A percentile compares a stretch with the other conserved stretches of the same genome.
Conservation (phyloP, 2,113 vertebrate genomes). For the Pionites leucogaster region DNA sequence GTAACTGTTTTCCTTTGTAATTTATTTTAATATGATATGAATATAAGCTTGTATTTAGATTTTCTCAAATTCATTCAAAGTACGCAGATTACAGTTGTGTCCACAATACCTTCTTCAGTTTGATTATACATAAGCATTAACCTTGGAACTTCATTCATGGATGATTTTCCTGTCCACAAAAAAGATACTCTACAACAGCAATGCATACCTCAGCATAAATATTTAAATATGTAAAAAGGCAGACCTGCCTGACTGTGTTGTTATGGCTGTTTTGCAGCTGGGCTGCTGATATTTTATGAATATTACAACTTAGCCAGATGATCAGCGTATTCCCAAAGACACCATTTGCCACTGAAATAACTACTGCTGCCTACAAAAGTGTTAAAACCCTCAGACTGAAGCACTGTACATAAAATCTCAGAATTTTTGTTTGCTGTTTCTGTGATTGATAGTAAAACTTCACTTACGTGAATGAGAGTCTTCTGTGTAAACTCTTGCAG, state of each 20-base stretch:
- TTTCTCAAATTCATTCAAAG: background rate
- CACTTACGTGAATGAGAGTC: constrained; percentile 15
- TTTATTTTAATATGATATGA: background rate
- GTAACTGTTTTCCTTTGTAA: background rate
- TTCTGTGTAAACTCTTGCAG: constrained; percentile 54
- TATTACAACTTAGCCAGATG: constrained; percentile 26
- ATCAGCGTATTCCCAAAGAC: constrained; percentile 48
- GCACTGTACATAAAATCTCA: constrained; percentile 51
- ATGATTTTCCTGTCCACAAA: background rate
- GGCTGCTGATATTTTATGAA: constrained; percentile 47
- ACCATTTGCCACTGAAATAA: constrained; percentile 49
- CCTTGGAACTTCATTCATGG: background rate
- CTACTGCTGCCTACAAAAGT: constrained; percentile 34
- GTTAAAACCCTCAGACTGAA: constrained; percentile 50
- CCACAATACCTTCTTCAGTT: background rate
- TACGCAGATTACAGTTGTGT: background rate
- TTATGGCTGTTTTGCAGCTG: constrained; percentile 35
- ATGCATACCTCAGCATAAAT: background rate
- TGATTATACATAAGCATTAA: background rate
- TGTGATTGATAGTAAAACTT: constrained; percentile 51
- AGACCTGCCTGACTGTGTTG: background rate
- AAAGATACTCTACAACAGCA: background rate
- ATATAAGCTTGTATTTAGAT: background rate
- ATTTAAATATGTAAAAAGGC: background rate
- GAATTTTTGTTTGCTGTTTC: constrained; percentile 48